Percentiles rank a stretch among this genome's conserved stretches.
Evolutionary conservation across 2,113 vertebrate species (phyloP).

Genomic region (Morone chrysops): DNA sequence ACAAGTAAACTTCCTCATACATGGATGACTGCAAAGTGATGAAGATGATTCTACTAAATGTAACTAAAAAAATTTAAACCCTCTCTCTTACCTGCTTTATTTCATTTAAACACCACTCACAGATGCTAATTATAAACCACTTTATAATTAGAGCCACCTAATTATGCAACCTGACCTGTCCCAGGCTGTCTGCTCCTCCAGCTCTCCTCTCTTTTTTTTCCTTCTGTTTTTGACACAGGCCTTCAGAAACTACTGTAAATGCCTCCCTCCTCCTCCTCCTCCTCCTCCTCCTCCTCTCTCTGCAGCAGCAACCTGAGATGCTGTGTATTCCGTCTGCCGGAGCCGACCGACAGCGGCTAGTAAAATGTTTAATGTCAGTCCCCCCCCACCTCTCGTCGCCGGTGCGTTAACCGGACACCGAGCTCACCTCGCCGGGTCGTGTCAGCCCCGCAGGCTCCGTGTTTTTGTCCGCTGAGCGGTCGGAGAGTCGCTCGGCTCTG

Average conservation of each 20-base stretch:
- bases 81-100: background rate
- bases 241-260: conserved; percentile 66
- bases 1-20: background rate
- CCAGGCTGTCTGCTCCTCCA: conserved; percentile 6
- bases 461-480: conserved; percentile 41
- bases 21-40: conserved; percentile 4
- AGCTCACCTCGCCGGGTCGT: conserved; percentile 71
- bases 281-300: conserved; percentile 21
- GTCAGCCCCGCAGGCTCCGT: conserved; percentile 59
- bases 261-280: background rate
- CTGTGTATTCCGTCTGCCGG: conserved; percentile 51
- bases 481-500: conserved; percentile 51
- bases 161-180: conserved; percentile 35
- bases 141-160: conserved; percentile 37
- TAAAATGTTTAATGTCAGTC: conserved; percentile 25
- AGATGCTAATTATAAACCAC: conserved; percentile 24
- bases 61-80: background rate
- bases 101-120: background rate
- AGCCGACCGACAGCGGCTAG: conserved; percentile 33
- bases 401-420: background rate
- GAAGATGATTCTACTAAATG: background rate
- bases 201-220: conserved; percentile 54
- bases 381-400: background rate
- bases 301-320: conserved; percentile 82
- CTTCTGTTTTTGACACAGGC: conserved; percentile 65